phyloP scores from a whole-genome alignment of 2,888 invertebrate genomes.

The Trypoxylon attenuatum region DNA sequence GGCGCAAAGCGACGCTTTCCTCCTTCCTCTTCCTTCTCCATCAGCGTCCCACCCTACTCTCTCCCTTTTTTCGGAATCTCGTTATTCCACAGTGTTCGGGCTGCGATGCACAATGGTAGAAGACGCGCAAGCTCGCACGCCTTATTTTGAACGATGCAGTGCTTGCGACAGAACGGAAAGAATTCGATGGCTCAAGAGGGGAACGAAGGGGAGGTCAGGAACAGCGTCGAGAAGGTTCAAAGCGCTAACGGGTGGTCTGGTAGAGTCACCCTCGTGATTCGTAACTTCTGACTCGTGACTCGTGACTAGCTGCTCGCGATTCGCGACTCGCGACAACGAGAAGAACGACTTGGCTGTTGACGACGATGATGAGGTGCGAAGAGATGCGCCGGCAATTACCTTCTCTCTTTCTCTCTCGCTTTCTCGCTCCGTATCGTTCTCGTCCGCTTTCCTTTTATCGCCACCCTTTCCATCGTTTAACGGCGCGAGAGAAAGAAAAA shows the following conservation, averaged over 20 bases:
- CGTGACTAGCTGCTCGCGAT: too few relatives aligned
- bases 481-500: too few relatives aligned
- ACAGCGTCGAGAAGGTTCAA: constrained; percentile 20
- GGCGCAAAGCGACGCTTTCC: constrained; percentile 58
- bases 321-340: constrained; percentile 54
- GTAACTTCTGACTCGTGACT: too few relatives aligned
- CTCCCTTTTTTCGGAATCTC: too few relatives aligned
- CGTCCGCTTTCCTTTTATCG: not conserved
- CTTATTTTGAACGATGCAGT: not conserved
- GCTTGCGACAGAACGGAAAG: not conserved
- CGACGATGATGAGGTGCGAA: constrained; percentile 75
- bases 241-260: constrained; percentile 63
- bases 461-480: not conserved
- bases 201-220: too few relatives aligned
- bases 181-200: too few relatives aligned
- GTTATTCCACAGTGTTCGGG: not conserved
- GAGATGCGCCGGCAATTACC: constrained; percentile 73
- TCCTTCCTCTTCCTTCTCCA: not conserved
- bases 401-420: constrained; percentile 17
- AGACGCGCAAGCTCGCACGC: not conserved
- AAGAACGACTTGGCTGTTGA: constrained; percentile 67
- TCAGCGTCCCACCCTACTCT: not conserved
- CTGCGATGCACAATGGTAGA: not conserved
- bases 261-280: constrained; percentile 44
- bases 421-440: constrained; percentile 10